phyloP scores from a whole-genome alignment of 2,888 invertebrate species.

The Bimastos eiseni region DNA sequence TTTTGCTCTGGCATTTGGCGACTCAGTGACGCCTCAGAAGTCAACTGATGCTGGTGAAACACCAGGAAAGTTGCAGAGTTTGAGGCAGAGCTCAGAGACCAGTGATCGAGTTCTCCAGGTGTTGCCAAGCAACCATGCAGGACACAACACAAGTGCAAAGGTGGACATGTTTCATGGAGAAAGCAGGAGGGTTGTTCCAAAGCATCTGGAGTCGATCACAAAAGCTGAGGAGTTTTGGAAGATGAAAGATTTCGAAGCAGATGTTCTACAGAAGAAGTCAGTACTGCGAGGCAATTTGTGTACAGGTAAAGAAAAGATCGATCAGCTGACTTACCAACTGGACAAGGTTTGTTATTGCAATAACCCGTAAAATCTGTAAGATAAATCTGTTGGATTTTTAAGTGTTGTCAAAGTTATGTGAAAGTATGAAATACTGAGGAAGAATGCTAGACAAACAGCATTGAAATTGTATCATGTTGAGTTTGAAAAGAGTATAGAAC shows the following conservation, averaged over 20 bases:
- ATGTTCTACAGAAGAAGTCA: constrained; percentile 52
- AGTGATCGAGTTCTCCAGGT: background rate
- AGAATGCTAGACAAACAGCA: background rate
- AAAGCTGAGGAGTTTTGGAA: constrained; percentile 55
- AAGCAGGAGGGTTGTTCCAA: constrained; percentile 46
- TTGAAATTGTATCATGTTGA: no score
- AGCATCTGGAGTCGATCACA: constrained; percentile 53
- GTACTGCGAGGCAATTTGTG: constrained; percentile 52
- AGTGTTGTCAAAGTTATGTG: background rate
- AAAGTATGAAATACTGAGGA: no score
- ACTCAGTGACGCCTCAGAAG: background rate
- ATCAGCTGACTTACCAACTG: constrained; percentile 52
- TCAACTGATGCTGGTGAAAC: background rate
- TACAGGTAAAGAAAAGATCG: constrained; percentile 53
- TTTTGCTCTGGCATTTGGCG: background rate
- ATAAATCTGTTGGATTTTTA: background rate
- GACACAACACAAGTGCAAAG: background rate
- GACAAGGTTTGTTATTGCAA: constrained; percentile 38
- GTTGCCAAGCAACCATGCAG: background rate
- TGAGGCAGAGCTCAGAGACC: background rate
- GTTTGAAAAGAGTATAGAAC: no score
- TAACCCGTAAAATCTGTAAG: background rate
- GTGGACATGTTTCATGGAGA: background rate
- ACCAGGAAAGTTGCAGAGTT: background rate
- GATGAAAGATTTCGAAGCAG: constrained; percentile 52